phyloP scores from a whole-genome alignment of 1,140 invertebrate species.

The Diorhabda sublineata region DNA sequence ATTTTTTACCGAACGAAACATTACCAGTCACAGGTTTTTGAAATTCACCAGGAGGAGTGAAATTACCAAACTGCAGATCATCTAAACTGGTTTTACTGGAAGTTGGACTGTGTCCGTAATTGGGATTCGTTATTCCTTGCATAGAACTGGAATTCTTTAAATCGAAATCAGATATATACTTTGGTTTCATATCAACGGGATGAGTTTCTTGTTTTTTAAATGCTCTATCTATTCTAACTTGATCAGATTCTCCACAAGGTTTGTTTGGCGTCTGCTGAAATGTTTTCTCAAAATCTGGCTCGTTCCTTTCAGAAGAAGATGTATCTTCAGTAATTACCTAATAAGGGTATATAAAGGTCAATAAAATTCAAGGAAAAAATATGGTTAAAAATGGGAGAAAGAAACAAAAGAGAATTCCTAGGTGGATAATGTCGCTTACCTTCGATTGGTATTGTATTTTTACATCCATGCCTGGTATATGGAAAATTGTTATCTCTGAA shows the following conservation, averaged over 20 bases:
- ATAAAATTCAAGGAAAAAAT: neutral
- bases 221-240: conserved; percentile 43
- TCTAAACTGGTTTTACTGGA: conserved; percentile 37
- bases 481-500: conserved; percentile 85
- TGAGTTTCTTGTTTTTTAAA: conserved; percentile 42
- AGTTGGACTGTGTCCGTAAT: conserved; percentile 40
- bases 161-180: conserved; percentile 27
- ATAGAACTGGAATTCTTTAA: conserved; percentile 39
- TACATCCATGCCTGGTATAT: conserved; percentile 91
- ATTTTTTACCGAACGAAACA: conserved; percentile 48
- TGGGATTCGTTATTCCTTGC: conserved; percentile 45
- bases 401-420: neutral
- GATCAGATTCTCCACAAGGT: conserved; percentile 34
- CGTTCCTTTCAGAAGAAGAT: conserved; percentile 8
- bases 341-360: neutral
- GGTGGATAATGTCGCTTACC: conserved; percentile 46
- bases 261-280: conserved; percentile 25
- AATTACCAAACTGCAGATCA: conserved; percentile 34
- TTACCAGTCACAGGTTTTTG: conserved; percentile 13
- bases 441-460: conserved; percentile 90
- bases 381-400: neutral
- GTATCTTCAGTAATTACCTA: conserved; percentile 29
- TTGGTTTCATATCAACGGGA: conserved; percentile 23
- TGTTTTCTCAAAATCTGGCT: conserved; percentile 33
- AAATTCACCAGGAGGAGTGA: conserved; percentile 25